Evolutionary conservation across 2,113 vertebrate species (phyloP).

Genomic region (Elgaria multicarinata): DNA sequence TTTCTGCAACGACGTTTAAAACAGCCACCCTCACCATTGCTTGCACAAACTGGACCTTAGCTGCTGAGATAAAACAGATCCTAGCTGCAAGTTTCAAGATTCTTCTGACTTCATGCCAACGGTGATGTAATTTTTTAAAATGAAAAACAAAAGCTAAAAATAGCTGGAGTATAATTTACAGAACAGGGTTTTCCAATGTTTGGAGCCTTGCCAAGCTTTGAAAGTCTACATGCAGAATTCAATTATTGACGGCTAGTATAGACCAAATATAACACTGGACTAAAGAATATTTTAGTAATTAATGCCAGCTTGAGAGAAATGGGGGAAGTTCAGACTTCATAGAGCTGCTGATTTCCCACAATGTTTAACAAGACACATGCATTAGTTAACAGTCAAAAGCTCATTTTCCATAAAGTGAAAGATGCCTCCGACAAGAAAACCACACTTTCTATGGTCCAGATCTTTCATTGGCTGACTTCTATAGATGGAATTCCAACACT

Average conservation of each 20-base stretch:
- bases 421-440: conserved; percentile 19
- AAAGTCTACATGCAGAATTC: conserved; percentile 54
- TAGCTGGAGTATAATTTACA: conserved; percentile 75
- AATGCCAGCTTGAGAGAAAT: not conserved
- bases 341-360: conserved; percentile 7
- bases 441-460: not conserved
- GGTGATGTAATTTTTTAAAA: conserved; percentile 74
- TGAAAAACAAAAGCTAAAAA: conserved; percentile 79
- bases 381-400: conserved; percentile 54
- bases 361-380: conserved; percentile 34
- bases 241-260: conserved; percentile 49
- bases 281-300: not conserved
- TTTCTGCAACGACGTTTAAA: not conserved
- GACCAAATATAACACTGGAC: conserved; percentile 42
- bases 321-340: not conserved
- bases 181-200: conserved; percentile 73
- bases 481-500: not conserved
- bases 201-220: conserved; percentile 65
- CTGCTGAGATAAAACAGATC: conserved; percentile 67
- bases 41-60: not conserved
- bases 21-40: not conserved
- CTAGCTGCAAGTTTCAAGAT: conserved; percentile 57
- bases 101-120: conserved; percentile 68
- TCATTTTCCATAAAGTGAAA: conserved; percentile 29
- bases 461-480: not conserved